Conservation (phyloP, 23 tunicate genomes). For the Corella eumyota region DNA sequence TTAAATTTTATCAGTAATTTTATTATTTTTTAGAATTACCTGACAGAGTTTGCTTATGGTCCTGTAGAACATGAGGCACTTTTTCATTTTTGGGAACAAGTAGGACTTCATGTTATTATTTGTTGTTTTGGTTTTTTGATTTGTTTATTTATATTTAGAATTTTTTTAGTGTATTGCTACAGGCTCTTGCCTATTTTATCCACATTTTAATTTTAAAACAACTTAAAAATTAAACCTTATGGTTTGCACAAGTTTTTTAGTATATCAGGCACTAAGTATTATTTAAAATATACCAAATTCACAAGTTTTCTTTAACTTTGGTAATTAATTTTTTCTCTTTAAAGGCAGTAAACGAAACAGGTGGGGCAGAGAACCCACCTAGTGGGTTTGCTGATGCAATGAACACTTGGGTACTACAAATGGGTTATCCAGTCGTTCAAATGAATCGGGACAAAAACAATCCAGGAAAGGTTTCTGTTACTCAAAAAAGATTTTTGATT, state of each 20-base stretch:
- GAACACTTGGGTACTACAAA: constrained; percentile 66
- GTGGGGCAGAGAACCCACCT: no score
- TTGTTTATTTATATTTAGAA: not conserved
- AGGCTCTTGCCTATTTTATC: no score
- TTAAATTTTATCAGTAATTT: not conserved
- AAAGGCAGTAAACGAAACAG: constrained; percentile 10
- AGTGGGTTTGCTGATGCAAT: constrained; percentile 23
- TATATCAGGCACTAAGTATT: no score
- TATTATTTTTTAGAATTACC: constrained; percentile 26
- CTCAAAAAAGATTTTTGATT: constrained; percentile 40
- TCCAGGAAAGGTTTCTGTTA: constrained; percentile 5
- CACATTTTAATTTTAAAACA: no score
- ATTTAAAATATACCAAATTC: no score
- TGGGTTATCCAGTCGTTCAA: constrained; percentile 43
- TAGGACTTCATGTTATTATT: not conserved
- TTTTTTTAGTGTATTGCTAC: no score
- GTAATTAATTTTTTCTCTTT: no score
- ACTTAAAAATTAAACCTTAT: no score
- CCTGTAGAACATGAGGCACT: constrained; percentile 38
- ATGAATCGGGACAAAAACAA: not conserved
- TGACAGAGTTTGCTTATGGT: constrained; percentile 26
- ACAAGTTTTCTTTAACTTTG: no score
- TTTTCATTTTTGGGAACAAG: constrained; percentile 48
- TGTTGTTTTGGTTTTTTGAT: not conserved
- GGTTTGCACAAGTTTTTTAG: no score